Evolutionary conservation across 2,113 vertebrate species (phyloP).

Genomic region (Paralichthys olivaceus): DNA sequence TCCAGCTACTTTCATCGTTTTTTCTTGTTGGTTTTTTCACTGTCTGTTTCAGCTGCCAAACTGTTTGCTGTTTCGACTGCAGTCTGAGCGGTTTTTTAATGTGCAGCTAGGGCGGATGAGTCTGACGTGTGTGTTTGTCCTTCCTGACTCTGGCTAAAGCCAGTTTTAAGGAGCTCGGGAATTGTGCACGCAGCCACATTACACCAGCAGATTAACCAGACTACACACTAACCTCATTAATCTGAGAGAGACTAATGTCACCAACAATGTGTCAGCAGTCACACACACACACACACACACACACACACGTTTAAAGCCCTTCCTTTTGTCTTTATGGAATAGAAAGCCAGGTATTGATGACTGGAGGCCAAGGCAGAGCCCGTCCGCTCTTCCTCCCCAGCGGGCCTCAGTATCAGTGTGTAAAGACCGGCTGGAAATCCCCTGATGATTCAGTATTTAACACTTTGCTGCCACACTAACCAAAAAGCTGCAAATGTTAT

Average conservation of each 20-base stretch:
- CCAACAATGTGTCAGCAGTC: constrained; percentile 42
- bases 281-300: constrained; percentile 26
- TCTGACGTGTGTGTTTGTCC: constrained; percentile 23
- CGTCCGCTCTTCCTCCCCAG: neutral
- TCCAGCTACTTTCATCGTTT: constrained; percentile 54
- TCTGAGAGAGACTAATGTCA: constrained; percentile 51
- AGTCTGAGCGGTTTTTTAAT: constrained; percentile 36
- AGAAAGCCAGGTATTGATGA: constrained; percentile 35
- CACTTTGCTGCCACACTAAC: constrained; percentile 34
- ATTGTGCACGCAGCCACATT: constrained; percentile 32
- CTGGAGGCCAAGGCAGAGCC: constrained; percentile 3
- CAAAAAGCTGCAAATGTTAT: neutral
- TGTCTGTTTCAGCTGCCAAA: constrained; percentile 48
- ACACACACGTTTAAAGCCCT: neutral
- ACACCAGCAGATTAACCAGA: constrained; percentile 65
- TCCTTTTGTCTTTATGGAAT: constrained; percentile 25
- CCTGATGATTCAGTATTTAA: constrained; percentile 54
- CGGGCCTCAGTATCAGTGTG: constrained; percentile 26
- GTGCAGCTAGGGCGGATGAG: constrained; percentile 15
- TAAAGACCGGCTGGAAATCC: constrained; percentile 55
- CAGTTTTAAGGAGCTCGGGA: constrained; percentile 43
- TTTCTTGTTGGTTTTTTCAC: neutral
- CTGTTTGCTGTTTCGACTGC: constrained; percentile 44
- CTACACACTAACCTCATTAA: constrained; percentile 62
- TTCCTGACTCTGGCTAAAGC: constrained; percentile 16